phyloP scores from a whole-genome alignment of 2,888 invertebrate species.

The Thereva unica region DNA sequence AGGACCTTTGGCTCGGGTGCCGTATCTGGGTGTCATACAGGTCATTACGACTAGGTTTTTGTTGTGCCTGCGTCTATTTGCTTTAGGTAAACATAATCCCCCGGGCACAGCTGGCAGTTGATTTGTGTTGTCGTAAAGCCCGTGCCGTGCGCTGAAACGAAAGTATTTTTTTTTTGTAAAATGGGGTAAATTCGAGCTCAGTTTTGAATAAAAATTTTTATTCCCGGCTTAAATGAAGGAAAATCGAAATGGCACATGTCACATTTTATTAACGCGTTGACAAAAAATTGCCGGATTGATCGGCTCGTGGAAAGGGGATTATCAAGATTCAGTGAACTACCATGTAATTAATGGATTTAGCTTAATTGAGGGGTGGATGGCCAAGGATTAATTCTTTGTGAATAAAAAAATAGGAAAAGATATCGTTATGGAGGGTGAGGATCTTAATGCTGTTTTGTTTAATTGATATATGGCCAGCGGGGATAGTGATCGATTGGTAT shows the following conservation, averaged over 20 bases:
- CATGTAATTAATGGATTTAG: conserved; percentile 16
- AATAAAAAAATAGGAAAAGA: no score
- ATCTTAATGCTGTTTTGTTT: background rate
- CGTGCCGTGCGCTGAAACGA: no score
- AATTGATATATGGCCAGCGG: background rate
- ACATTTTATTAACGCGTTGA: conserved; percentile 5
- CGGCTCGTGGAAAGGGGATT: background rate
- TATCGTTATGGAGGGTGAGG: background rate
- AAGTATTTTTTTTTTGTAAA: background rate
- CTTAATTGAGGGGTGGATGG: background rate
- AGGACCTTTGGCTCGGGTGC: background rate
- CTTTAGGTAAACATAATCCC: background rate
- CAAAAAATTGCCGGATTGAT: background rate
- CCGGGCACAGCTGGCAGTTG: background rate
- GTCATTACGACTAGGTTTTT: background rate
- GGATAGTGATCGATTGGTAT: no score
- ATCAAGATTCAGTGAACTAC: conserved; percentile 7
- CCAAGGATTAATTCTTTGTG: no score
- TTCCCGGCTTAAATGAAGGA: background rate
- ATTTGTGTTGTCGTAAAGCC: background rate
- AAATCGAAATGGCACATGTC: conserved; percentile 17
- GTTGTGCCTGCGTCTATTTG: background rate
- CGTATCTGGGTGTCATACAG: no score
- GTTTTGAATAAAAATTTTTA: conserved; percentile 10
- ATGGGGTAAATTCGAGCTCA: conserved; percentile 2